Percentiles rank a stretch among this genome's conserved stretches.
These are phyloP conservation scores for Papilio dardanus DNA, from an alignment of 1,140 invertebrate species.

Conservation along the genomic window DNA sequence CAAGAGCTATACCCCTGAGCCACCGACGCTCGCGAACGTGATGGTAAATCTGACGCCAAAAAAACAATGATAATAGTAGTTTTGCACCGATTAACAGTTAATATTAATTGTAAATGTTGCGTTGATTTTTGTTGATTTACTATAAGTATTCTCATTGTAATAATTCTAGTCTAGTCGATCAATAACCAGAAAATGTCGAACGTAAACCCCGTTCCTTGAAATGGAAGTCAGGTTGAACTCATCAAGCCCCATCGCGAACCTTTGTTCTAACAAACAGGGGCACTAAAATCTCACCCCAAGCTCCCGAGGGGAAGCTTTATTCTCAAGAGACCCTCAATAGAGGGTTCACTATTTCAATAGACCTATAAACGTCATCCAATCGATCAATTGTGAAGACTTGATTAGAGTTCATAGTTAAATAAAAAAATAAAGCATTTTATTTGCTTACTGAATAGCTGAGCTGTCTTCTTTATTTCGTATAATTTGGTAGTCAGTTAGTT, in stretches of 20 bases:
- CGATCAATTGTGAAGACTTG: constrained; percentile 13
- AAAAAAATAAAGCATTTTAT: neutral
- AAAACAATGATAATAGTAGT: too few relatives aligned
- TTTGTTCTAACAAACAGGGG: neutral
- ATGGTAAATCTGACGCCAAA: too few relatives aligned
- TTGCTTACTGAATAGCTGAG: neutral
- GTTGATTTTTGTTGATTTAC: too few relatives aligned
- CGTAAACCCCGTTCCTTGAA: too few relatives aligned
- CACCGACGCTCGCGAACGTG: too few relatives aligned
- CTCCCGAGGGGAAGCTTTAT: neutral
- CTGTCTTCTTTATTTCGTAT: neutral
- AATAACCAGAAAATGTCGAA: too few relatives aligned
- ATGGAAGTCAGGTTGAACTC: constrained; percentile 19
- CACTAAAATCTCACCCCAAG: constrained; percentile 9
- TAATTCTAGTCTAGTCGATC: too few relatives aligned
- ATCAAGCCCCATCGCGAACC: constrained; percentile 8
- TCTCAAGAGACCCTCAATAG: neutral
- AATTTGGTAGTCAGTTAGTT: neutral
- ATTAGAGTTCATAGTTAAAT: neutral
- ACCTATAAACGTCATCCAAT: constrained; percentile 2
- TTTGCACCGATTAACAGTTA: too few relatives aligned
- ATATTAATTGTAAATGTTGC: too few relatives aligned
- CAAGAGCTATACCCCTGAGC: too few relatives aligned
- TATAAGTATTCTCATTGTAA: too few relatives aligned
- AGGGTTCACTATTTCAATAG: constrained; percentile 23